Evolutionary conservation across 2,888 invertebrate species (phyloP).

Genomic region (Saturnia pavonia): DNA sequence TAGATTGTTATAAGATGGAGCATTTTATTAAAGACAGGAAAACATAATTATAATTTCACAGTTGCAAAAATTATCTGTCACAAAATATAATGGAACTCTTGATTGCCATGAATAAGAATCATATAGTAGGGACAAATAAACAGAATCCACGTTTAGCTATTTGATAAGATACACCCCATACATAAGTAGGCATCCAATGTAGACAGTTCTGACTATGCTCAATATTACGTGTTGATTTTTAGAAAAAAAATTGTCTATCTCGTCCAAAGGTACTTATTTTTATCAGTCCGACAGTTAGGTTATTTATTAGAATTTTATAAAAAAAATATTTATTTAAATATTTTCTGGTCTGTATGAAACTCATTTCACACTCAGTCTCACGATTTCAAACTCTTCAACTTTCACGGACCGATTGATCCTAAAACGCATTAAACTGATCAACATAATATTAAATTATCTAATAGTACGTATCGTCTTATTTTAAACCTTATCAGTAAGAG

Average conservation of each 20-base stretch:
- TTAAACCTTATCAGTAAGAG: slow-evolving; percentile 37
- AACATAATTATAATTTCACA: not conserved
- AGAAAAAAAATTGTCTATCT: no score
- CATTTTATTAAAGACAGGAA: slow-evolving; percentile 17
- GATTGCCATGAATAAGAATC: no score
- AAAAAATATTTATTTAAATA: not conserved
- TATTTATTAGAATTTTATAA: not conserved
- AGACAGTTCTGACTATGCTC: no score
- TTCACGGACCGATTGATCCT: slow-evolving; percentile 54
- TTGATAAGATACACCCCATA: no score
- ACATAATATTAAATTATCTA: slow-evolving; percentile 46
- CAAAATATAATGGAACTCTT: not conserved
- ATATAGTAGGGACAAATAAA: no score
- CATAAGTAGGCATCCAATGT: no score
- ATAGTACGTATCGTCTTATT: slow-evolving; percentile 36
- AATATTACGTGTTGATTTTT: no score
- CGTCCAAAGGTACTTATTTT: no score
- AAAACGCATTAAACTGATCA: slow-evolving; percentile 55
- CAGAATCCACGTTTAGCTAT: no score
- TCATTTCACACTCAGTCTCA: slow-evolving; percentile 36
- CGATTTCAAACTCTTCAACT: slow-evolving; percentile 32
- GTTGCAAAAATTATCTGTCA: not conserved
- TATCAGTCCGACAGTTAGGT: no score
- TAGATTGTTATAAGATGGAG: slow-evolving; percentile 8
- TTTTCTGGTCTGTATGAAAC: not conserved